Base-by-base conservation (phyloP, 1,140 invertebrate species). In the Lethrus apterus region DNA sequence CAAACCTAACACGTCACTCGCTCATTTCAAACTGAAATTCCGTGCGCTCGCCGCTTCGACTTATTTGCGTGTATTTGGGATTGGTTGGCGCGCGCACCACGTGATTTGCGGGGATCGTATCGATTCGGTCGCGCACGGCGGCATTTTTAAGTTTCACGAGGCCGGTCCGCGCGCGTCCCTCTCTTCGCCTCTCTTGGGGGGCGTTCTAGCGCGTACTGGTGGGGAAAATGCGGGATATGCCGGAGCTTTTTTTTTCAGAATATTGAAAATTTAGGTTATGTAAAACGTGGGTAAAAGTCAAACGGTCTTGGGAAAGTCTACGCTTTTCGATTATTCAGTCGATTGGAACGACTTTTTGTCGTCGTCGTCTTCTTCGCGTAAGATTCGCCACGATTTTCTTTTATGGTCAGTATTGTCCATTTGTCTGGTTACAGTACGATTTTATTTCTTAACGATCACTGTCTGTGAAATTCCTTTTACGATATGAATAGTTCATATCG, bases 91-190 rank as follows among this genome's bases (percentile, higher is more conserved):
- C 55, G 58, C 63, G 51, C 57, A 58, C 69, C 79, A 80, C 77
- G 78, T 80, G 78, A 77, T 66, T 67, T 29, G 44, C 52, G 55
- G 62, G 71, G 68, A 68, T 69, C 71, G 72, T 81, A 81, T 82
- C 76, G 78, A 81, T 82, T 82, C 78, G 76, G 74, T 76, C 72
- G 73, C 73, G 55, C 51, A 77, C 78, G 78, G 78, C 79, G 79
- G 80, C 78, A 81, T 81, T 82, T 82, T 81, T 82, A 80, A 82
- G 75, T 81, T 81, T 70, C 51, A 57, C 58, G 55, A 71, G 67
- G 67, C 67, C 66, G 68, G 61, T 65, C 63, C 59, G 59, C 47
- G 35, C 51, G 9, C 20, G 35, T 38, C 51, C 52, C 32, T 48
- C 45, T 38, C 29, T 24, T 29, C 35, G 18, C 35, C 7, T 14